Percentiles rank a stretch among this genome's conserved stretches.
phyloP scores from a whole-genome alignment of 2,113 vertebrate species.

The Dromiciops gliroides region DNA sequence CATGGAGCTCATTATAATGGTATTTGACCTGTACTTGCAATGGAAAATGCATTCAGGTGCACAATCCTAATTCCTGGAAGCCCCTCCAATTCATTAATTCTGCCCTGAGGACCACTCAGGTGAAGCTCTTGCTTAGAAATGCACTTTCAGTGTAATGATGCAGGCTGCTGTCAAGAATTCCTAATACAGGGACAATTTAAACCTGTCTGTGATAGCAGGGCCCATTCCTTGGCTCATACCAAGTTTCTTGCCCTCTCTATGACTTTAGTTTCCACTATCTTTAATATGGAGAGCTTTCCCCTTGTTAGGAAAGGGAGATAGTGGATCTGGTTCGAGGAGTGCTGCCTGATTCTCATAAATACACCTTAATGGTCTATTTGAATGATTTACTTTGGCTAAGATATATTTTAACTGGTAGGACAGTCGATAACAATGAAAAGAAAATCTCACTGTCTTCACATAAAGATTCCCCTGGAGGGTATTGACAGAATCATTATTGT shows the following conservation, averaged over 20 bases:
- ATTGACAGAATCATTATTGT: slow-evolving; percentile 79
- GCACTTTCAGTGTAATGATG: background rate
- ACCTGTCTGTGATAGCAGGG: background rate
- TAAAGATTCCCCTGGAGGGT: slow-evolving; percentile 75
- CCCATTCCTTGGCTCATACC: background rate
- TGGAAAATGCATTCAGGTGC: background rate
- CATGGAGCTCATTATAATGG: background rate
- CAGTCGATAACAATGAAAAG: slow-evolving; percentile 79
- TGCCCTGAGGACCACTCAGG: background rate
- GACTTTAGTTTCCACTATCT: background rate
- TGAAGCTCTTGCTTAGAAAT: background rate
- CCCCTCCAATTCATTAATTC: background rate
- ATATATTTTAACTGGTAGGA: slow-evolving; percentile 71
- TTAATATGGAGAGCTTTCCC: background rate
- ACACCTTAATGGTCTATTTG: slow-evolving; percentile 29
- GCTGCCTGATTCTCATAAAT: slow-evolving; percentile 28
- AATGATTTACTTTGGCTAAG: slow-evolving; percentile 63
- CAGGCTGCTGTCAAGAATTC: background rate
- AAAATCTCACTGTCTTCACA: slow-evolving; percentile 62
- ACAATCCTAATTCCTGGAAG: background rate
- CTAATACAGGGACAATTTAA: background rate
- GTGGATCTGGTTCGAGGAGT: slow-evolving; percentile 11
- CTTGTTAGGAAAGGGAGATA: background rate
- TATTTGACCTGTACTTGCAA: background rate
- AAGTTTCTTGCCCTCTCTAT: background rate